These are phyloP conservation scores for Malacoraja senta DNA, from an alignment of 2,797 vertebrate genomes.

Conservation along the genomic window DNA sequence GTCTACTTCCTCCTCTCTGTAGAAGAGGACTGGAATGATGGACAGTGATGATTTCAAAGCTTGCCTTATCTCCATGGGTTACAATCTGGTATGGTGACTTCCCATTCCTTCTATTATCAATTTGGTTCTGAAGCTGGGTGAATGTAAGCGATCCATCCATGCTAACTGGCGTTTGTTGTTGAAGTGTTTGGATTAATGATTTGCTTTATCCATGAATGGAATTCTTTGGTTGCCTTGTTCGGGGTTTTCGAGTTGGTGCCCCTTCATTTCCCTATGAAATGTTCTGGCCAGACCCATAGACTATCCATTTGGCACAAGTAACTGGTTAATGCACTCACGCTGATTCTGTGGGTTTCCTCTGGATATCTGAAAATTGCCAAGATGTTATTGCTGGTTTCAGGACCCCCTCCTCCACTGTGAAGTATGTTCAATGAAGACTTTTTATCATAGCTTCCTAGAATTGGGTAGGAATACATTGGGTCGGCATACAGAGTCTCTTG, in stretches of 20 bases:
- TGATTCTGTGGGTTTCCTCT: background rate
- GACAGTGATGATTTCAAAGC: slow-evolving; percentile 97
- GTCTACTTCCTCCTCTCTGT: slow-evolving; percentile 53
- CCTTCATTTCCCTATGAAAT: too few relatives aligned
- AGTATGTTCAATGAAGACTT: background rate
- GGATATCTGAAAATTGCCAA: background rate
- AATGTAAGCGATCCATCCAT: background rate
- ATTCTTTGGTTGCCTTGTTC: background rate
- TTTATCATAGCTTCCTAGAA: too few relatives aligned
- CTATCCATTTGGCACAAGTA: background rate
- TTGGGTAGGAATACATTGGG: too few relatives aligned
- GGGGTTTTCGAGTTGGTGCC: background rate
- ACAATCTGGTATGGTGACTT: slow-evolving; percentile 88
- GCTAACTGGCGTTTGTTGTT: background rate
- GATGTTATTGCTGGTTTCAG: background rate
- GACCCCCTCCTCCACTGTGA: background rate
- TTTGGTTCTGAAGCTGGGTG: slow-evolving; percentile 3
- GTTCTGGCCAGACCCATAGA: background rate
- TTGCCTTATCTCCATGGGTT: slow-evolving; percentile 99
- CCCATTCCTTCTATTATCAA: slow-evolving; percentile 37
- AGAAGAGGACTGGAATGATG: slow-evolving; percentile 99
- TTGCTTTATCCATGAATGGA: background rate
- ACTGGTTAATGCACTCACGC: background rate
- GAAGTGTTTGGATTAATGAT: background rate
- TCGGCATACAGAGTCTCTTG: too few relatives aligned